Evolutionary conservation across 2,113 vertebrate genomes (phyloP), one percentile per base, ranked within the genome.

Genomic region (Sinosuthora webbiana): DNA sequence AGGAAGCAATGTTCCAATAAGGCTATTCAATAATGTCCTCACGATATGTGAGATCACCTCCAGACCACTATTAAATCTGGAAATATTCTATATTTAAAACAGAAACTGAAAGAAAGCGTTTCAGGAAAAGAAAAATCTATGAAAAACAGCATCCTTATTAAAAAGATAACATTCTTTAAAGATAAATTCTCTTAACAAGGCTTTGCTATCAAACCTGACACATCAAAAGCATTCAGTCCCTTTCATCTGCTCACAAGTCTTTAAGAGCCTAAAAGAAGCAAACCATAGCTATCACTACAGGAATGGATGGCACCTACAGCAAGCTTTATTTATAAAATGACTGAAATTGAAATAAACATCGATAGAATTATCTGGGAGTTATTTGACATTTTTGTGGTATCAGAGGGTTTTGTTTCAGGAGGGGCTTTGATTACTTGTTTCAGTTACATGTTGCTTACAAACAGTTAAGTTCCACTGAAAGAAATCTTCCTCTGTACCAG

Each of bases 1-100:
- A 96, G 96, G 96, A 98, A 98, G 93, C 89, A 93, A 87, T 37
- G 94, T 78, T 97, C 90, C 95, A 94, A 96, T 76, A 93, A 74
- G 60, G 33, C 41, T 86, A 73, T 59, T 96, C 80, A 95, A 84
- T 74, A 94, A 80, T 6, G 42, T 65, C 67, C 70, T 76, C 44
- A 18, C 65, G 68, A 83, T 80, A 77, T 3, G 3, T 6, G 69
- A 96, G 90, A 95, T 41, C 42, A 79, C 77, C 49, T 91, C 65
- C 77, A 56, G 33, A 49, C 3, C 67, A 56, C 68, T n/a, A 80
- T n/a, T 21, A 90, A 81, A 52, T 50, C 57, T 0, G 42, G 35
- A 22, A 70, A 65, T 87, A 88, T 60, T 83, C 89, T 52, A 53
- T 37, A 70, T 84, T 87, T 90, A 41, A 93, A 89, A 35, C 23